phyloP scores from a whole-genome alignment of 2,113 vertebrate species.

The Caranx ignobilis region DNA sequence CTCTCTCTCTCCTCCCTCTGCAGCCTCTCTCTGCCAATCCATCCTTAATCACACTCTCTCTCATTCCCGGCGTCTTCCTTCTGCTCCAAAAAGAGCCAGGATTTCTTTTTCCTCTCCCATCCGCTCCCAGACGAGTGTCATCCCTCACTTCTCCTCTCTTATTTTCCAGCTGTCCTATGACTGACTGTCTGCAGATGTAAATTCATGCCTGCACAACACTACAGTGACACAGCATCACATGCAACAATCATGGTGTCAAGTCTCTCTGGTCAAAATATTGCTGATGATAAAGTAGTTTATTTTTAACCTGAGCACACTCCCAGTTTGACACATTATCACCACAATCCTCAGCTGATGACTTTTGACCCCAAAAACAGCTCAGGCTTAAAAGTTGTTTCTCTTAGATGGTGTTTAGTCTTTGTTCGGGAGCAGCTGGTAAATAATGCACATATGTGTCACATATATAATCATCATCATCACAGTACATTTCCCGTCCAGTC shows the following conservation, averaged over 20 bases:
- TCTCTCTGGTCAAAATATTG: neutral
- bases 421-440: too few species aligned
- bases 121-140: constrained; percentile 5
- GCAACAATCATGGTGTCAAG: neutral
- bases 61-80: neutral
- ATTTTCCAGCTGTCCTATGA: neutral
- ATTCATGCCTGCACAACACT: constrained; percentile 25
- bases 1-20: neutral
- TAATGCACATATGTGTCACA: neutral
- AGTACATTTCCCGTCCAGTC: too few species aligned
- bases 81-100: constrained; percentile 4
- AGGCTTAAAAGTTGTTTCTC: neutral
- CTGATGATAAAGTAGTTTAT: too few species aligned
- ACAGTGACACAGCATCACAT: constrained; percentile 8
- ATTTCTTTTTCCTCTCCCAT: neutral
- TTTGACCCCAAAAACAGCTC: neutral
- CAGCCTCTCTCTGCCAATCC: constrained; percentile 24
- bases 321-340: too few species aligned
- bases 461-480: neutral
- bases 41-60: constrained; percentile 34
- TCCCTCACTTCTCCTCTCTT: constrained; percentile 8
- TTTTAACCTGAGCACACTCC: too few species aligned
- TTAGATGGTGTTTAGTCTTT: too few species aligned
- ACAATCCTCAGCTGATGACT: neutral
- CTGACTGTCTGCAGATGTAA: constrained; percentile 21